Conservation (phyloP, 2,797 vertebrate genomes). For the Intellagama lesueurii region DNA sequence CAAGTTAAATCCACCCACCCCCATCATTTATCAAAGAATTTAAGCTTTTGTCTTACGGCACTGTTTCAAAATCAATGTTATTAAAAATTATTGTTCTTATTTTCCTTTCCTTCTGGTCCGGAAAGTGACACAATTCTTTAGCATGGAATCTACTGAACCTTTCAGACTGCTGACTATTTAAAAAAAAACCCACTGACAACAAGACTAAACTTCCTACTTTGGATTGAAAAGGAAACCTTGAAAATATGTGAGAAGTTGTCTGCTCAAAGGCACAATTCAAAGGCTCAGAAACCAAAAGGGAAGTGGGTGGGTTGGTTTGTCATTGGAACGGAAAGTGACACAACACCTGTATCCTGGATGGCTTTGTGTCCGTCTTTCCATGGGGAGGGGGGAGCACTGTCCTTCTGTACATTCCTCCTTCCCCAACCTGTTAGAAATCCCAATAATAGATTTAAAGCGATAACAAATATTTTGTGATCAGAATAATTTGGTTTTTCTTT, state of each 20-base stretch:
- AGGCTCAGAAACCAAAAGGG: constrained; percentile 5
- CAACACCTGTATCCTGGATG: constrained; percentile 34
- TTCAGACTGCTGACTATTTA: neutral
- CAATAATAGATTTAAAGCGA: neutral
- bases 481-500: neutral
- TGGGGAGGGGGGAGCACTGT: neutral
- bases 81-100: neutral
- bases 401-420: neutral
- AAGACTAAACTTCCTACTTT: constrained; percentile 18
- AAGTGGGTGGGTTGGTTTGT: constrained; percentile 20
- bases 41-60: neutral
- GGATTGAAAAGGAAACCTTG: constrained; percentile 29
- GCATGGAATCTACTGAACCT: constrained; percentile 5
- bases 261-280: constrained; percentile 16
- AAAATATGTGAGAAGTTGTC: constrained; percentile 18
- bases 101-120: neutral
- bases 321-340: constrained; percentile 14
- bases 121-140: neutral
- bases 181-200: neutral
- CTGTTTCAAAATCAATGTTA: neutral
- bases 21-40: neutral
- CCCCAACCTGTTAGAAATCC: neutral
- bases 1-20: neutral
- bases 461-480: neutral
- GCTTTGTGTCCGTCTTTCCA: neutral